These are phyloP conservation scores for Microchirus variegatus DNA, from an alignment of 2,797 vertebrate species.

Conservation along the genomic window DNA sequence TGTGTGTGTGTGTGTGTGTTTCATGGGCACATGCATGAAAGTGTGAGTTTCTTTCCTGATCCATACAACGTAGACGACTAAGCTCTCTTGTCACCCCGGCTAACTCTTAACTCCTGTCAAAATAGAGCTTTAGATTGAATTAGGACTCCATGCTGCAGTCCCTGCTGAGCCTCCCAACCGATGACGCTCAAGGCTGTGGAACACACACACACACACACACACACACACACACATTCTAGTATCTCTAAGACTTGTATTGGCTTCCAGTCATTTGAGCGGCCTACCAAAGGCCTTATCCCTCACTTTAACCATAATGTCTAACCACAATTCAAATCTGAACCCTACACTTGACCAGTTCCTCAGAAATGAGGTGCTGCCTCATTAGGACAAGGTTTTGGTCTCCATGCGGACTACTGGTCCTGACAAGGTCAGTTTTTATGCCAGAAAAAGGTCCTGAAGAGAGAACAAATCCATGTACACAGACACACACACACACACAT, in stretches of 20 bases:
- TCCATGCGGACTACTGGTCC: no score
- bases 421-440: no score
- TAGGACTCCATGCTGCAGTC: constrained; percentile 87
- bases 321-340: no score
- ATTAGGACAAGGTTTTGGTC: no score
- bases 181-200: constrained; percentile 47
- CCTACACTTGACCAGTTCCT: no score
- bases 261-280: no score
- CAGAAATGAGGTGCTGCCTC: no score
- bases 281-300: no score
- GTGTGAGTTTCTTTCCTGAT: constrained; percentile 70
- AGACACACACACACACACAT: constrained; percentile 4
- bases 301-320: no score
- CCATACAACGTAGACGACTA: constrained; percentile 70
- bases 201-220: constrained; percentile 48
- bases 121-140: constrained; percentile 90
- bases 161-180: constrained; percentile 65
- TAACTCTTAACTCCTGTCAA: constrained; percentile 90
- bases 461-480: no score
- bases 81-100: constrained; percentile 75
- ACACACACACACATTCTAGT: constrained; percentile 14
- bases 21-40: constrained; percentile 19
- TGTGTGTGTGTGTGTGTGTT: constrained; percentile 4
- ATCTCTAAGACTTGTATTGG: no score
- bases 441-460: no score